These are phyloP conservation scores for Drosophila lacicola DNA, from an alignment of 2,888 invertebrate species.

Conservation along the genomic window DNA sequence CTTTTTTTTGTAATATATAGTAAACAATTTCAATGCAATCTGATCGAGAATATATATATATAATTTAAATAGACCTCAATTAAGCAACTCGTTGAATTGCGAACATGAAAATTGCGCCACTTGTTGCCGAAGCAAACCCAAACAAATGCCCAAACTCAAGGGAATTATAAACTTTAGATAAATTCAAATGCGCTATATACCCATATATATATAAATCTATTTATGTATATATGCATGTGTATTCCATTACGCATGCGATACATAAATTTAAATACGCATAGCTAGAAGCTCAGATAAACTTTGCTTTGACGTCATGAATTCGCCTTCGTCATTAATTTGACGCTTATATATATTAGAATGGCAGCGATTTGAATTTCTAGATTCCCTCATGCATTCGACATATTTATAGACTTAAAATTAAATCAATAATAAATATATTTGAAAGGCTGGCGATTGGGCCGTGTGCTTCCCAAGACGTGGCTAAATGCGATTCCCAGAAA, in stretches of 20 bases:
- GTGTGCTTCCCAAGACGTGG: slow-evolving; percentile 29
- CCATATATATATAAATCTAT: not conserved
- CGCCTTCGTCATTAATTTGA: slow-evolving; percentile 34
- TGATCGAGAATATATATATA: not conserved
- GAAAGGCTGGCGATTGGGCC: not conserved
- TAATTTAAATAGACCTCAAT: not conserved
- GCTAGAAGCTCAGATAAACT: slow-evolving; percentile 6
- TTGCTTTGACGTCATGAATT: slow-evolving; percentile 38
- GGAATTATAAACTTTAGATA: not conserved
- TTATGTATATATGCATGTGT: not conserved
- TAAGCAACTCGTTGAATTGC: not conserved
- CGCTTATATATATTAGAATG: not conserved
- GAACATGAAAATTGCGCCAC: not conserved
- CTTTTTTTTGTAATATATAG: not conserved
- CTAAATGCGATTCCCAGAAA: slow-evolving; percentile 33
- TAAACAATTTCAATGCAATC: too few species aligned
- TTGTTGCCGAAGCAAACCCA: not conserved
- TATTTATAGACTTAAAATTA: slow-evolving; percentile 6
- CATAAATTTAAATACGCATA: not conserved
- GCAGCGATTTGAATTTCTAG: not conserved
- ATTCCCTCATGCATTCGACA: not conserved
- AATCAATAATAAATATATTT: not conserved
- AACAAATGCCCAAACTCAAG: not conserved
- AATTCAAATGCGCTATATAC: slow-evolving; percentile 2
- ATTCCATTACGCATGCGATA: not conserved